phyloP scores from a whole-genome alignment of 2,888 invertebrate genomes.

The Adelognathus sp. region DNA sequence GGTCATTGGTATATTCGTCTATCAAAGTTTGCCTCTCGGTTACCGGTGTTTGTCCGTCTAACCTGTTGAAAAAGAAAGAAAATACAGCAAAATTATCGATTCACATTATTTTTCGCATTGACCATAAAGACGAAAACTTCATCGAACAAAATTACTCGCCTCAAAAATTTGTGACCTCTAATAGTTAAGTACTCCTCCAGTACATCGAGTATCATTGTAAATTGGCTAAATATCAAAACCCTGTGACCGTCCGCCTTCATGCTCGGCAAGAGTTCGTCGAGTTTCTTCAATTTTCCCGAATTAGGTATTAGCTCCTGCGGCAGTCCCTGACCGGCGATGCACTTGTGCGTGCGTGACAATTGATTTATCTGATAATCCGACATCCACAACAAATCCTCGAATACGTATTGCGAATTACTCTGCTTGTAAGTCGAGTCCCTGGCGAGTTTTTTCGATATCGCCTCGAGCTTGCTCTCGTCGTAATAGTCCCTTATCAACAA shows the following conservation, averaged over 20 bases:
- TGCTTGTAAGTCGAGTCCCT: conserved; percentile 88
- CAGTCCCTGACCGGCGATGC: conserved; percentile 84
- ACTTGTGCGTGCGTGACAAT: conserved; percentile 87
- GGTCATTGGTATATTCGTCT: conserved; percentile 91
- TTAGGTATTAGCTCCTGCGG: conserved; percentile 88
- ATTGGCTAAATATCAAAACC: conserved; percentile 97
- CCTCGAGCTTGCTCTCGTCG: conserved; percentile 83
- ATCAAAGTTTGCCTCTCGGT: conserved; percentile 93
- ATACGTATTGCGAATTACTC: conserved; percentile 89
- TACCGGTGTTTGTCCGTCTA: conserved; percentile 96
- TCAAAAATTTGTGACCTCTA: conserved; percentile 87
- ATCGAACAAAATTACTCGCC: conserved; percentile 65
- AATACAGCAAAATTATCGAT: not conserved
- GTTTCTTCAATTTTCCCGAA: conserved; percentile 93
- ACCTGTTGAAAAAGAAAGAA: conserved; percentile 79
- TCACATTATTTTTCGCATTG: not conserved
- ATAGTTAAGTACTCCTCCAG: conserved; percentile 93
- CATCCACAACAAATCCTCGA: conserved; percentile 93
- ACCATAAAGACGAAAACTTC: not conserved
- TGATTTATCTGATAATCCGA: conserved; percentile 96
- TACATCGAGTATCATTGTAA: conserved; percentile 96
- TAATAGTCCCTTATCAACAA: conserved; percentile 90
- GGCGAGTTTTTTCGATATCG: conserved; percentile 88
- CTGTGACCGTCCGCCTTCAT: conserved; percentile 90
- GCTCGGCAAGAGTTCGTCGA: conserved; percentile 90